phyloP scores from a whole-genome alignment of 2,797 vertebrate genomes.

The Sciaenops ocellatus region DNA sequence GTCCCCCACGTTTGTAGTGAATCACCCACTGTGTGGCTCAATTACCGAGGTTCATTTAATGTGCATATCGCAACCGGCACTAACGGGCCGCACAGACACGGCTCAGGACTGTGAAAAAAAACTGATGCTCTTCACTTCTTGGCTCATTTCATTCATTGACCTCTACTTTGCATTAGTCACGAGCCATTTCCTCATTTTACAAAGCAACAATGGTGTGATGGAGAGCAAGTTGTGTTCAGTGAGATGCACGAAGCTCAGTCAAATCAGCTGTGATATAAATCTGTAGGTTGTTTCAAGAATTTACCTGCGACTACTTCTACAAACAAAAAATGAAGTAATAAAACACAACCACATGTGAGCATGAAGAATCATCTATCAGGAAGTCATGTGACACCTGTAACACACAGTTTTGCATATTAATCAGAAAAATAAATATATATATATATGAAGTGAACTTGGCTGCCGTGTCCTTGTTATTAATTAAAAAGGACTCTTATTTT shows the following conservation, averaged over 20 bases:
- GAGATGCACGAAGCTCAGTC: not conserved
- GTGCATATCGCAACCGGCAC: conserved; percentile 15
- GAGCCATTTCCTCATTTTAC: conserved; percentile 9
- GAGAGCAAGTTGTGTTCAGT: not conserved
- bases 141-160: conserved; percentile 20
- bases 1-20: conserved; percentile 4
- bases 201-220: conserved; percentile 1
- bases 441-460: too few species aligned
- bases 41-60: conserved; percentile 35
- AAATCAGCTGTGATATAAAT: not conserved
- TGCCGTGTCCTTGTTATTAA: too few species aligned
- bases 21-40: conserved; percentile 18
- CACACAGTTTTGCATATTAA: too few species aligned
- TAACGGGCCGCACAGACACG: not conserved
- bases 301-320: not conserved
- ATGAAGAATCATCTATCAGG: too few species aligned
- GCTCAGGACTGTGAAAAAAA: not conserved
- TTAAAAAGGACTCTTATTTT: too few species aligned
- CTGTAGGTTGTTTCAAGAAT: not conserved
- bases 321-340: not conserved
- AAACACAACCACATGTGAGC: too few species aligned
- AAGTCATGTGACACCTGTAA: too few species aligned
- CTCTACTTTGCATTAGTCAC: conserved; percentile 17
- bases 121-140: not conserved
- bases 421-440: too few species aligned